Evolutionary conservation across 2,888 invertebrate genomes (phyloP).

Genomic region (Diarsia dahlii): DNA sequence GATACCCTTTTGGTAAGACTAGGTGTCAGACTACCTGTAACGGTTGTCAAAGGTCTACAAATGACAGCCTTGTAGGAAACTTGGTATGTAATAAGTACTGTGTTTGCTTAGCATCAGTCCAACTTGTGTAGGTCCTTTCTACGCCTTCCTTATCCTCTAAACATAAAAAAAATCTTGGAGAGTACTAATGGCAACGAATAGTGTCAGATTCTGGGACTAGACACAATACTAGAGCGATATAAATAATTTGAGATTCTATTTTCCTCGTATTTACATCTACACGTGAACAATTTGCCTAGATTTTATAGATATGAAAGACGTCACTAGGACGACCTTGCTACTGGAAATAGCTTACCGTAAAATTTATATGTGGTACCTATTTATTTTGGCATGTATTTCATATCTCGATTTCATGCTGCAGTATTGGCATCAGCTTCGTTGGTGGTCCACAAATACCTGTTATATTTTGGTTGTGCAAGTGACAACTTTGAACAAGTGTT

Average conservation of each 20-base stretch:
- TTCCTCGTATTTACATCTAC: constrained; percentile 21
- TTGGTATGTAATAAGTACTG: too few species aligned
- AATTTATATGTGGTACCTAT: constrained; percentile 47
- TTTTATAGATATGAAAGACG: constrained; percentile 56
- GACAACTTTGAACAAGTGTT: neutral
- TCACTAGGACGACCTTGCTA: constrained; percentile 53
- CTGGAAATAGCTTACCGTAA: constrained; percentile 51
- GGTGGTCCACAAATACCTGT: constrained; percentile 37
- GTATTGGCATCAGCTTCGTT: constrained; percentile 40
- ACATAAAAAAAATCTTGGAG: neutral
- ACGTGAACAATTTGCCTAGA: constrained; percentile 27
- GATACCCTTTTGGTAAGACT: too few species aligned
- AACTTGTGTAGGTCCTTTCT: too few species aligned
- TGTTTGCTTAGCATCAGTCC: too few species aligned
- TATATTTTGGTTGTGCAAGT: constrained; percentile 17
- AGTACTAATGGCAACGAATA: neutral
- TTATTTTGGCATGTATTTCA: constrained; percentile 57
- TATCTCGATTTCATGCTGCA: constrained; percentile 42
- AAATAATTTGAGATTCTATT: constrained; percentile 12
- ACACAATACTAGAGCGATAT: neutral
- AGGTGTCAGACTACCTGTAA: too few species aligned
- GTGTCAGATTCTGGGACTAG: neutral
- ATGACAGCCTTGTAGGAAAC: too few species aligned
- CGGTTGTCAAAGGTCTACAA: too few species aligned
- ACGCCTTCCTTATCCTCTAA: neutral